These are phyloP conservation scores for Dinocampus coccinellae DNA, from an alignment of 2,888 invertebrate genomes.

Conservation along the genomic window DNA sequence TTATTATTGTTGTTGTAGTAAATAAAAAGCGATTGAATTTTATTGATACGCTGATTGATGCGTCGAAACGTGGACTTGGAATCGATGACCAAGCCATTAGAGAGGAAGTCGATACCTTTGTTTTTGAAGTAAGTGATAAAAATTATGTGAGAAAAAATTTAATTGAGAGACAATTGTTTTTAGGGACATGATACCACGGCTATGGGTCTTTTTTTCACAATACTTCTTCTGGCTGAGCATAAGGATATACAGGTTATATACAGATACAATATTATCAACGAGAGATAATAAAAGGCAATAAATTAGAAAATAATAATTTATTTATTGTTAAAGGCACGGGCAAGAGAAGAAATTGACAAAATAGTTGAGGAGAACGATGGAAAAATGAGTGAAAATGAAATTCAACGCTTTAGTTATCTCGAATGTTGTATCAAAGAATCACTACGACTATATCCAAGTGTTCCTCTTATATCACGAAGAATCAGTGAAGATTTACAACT, in stretches of 20 bases:
- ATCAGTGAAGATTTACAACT: constrained; percentile 72
- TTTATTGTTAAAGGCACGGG: constrained; percentile 42
- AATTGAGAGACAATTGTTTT: not conserved
- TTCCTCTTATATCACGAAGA: constrained; percentile 75
- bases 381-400: constrained; percentile 71
- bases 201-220: constrained; percentile 70
- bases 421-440: constrained; percentile 81
- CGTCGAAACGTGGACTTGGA: constrained; percentile 43
- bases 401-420: constrained; percentile 76
- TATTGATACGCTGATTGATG: constrained; percentile 55
- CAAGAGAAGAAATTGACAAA: constrained; percentile 58
- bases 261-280: not conserved
- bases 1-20: no score
- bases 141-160: not conserved
- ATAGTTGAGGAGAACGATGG: constrained; percentile 70
- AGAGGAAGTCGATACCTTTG: constrained; percentile 64
- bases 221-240: constrained; percentile 72
- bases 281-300: not conserved
- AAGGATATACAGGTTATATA: constrained; percentile 62
- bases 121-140: constrained; percentile 46
- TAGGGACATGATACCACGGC: constrained; percentile 78
- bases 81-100: constrained; percentile 58
- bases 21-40: not conserved
- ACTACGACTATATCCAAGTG: constrained; percentile 77
- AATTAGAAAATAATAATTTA: not conserved